These are phyloP conservation scores for Meloidogyne exigua DNA, from an alignment of 1,140 invertebrate genomes.

Conservation along the genomic window DNA sequence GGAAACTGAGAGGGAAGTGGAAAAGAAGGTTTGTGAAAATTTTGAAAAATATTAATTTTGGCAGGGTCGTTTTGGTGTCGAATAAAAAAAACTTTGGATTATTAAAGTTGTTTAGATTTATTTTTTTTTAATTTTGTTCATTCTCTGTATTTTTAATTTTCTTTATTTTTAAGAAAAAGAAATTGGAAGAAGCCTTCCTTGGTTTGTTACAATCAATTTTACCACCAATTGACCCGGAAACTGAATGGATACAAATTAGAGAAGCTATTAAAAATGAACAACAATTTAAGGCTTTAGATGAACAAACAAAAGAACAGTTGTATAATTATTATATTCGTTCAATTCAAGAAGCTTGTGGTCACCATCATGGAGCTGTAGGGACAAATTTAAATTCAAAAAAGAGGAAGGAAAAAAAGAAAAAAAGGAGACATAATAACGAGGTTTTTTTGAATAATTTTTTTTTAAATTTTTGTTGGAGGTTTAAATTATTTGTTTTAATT, in stretches of 20 bases:
- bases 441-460: background rate
- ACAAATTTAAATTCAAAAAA: slow-evolving; percentile 42
- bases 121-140: no score
- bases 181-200: slow-evolving; percentile 28
- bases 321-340: slow-evolving; percentile 36
- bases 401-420: slow-evolving; percentile 28
- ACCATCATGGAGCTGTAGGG: slow-evolving; percentile 28
- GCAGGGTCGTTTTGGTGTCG: background rate
- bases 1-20: slow-evolving; percentile 48
- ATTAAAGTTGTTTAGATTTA: no score
- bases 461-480: background rate
- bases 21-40: slow-evolving; percentile 47
- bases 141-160: no score
- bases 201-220: slow-evolving; percentile 20
- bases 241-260: slow-evolving; percentile 41
- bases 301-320: slow-evolving; percentile 23
- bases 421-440: slow-evolving; percentile 1
- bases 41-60: slow-evolving; percentile 34
- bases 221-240: slow-evolving; percentile 42
- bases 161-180: slow-evolving; percentile 15
- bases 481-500: no score
- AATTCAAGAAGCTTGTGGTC: slow-evolving; percentile 28
- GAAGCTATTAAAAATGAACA: slow-evolving; percentile 43
- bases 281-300: slow-evolving; percentile 28
- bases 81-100: no score